Evolutionary conservation across 2,797 vertebrate genomes (phyloP), one percentile per base, ranked within the genome.

Genomic region (Pseudochromis fuscus): DNA sequence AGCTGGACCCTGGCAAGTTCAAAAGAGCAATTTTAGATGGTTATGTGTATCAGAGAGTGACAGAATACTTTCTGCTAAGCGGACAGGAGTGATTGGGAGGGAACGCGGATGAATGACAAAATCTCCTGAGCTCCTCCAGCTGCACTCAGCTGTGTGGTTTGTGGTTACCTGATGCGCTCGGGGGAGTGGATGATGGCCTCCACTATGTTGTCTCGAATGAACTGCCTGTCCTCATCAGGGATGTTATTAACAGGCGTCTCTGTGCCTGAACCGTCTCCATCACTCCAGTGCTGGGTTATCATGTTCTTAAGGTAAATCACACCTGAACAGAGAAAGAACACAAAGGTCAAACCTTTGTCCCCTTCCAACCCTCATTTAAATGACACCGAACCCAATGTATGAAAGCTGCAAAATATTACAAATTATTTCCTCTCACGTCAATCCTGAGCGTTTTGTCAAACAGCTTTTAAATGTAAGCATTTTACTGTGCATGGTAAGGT

Each of bases 241-340:
- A 99, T 99, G 87, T 96, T 97, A 71, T 96, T 97, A 82, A 95
- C 92, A 30, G 95, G 93, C 1, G 95, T 92, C 89, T 99, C 96
- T 61, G 95, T 94, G 51, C 88, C 90, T 68, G 94, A 89, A 78
- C 69, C 86, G 49, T 98, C 98, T 42, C 95, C 96, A 91, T 98
- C 96, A 23, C 95, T 96, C 98, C 98, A 99, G 89, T 97, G 97
- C 83, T 99, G 98, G 60, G 97, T 98, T 91, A 99, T 95, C 96
- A 98, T 99, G 92, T 99, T 99, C 93, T 99, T 99, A 89, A 99
- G 95, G 94, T 99, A 99, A 92, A 99, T 99, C 92, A 99, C 98
- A 89, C 97, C 98, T 99, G 79, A 48, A 82, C 56, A 64, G 79
- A 67, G 21, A 69, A 21, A 13, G 16, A 82, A 35, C 12, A 64